A percentile compares a stretch with the other conserved stretches of the same genome.
phyloP scores from a whole-genome alignment of 2,888 invertebrate genomes.

The Liopterus haemorrhoidalis region DNA sequence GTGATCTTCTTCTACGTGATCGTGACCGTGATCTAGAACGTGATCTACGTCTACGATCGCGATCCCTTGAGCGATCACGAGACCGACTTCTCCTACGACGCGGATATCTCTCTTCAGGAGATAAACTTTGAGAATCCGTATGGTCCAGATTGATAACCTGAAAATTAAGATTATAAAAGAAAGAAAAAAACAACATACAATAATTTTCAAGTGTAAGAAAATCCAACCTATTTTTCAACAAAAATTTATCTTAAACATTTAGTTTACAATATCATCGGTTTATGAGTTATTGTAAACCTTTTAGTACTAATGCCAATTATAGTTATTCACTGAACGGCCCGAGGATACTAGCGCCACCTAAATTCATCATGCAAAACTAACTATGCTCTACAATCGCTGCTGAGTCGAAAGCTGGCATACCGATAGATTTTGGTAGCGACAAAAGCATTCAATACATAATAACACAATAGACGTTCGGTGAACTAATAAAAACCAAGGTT shows the following conservation, averaged over 20 bases:
- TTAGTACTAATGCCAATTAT: too few relatives aligned
- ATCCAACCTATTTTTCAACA: neutral
- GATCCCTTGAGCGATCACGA: conserved; percentile 42
- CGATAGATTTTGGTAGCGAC: too few relatives aligned
- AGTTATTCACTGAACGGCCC: too few relatives aligned
- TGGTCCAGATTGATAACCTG: conserved; percentile 50
- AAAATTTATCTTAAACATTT: neutral
- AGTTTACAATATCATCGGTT: neutral
- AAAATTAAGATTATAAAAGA: conserved; percentile 12
- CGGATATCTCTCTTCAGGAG: conserved; percentile 44
- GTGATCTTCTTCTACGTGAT: conserved; percentile 43
- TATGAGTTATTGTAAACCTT: too few relatives aligned
- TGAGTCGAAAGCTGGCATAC: too few relatives aligned
- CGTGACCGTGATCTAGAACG: conserved; percentile 49
- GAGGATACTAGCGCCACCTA: too few relatives aligned
- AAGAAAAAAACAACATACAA: too few relatives aligned
- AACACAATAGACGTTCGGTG: too few relatives aligned
- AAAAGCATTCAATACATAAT: too few relatives aligned
- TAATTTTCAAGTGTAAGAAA: neutral
- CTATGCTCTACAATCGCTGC: too few relatives aligned
- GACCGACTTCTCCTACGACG: conserved; percentile 45
- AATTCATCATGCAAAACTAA: too few relatives aligned
- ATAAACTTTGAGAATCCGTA: conserved; percentile 49
- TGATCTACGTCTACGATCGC: conserved; percentile 40
- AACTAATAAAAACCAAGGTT: too few relatives aligned